phyloP scores from a whole-genome alignment of 2,113 vertebrate species.

The Anseranas semipalmata region DNA sequence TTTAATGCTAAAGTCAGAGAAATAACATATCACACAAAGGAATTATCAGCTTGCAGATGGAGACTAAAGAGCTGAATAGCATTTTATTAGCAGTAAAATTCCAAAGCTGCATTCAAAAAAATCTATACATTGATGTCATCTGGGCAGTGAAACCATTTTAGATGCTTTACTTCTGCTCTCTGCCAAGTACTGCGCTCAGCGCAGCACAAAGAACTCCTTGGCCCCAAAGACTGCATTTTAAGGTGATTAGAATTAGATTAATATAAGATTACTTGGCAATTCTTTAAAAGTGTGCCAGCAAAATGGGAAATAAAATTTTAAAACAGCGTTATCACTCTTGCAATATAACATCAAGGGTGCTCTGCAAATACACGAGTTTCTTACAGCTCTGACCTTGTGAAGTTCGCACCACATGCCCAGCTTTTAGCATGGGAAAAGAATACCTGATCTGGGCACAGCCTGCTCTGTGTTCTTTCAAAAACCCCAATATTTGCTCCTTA shows the following conservation, averaged over 20 bases:
- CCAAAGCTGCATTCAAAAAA: background rate
- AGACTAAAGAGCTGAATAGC: background rate
- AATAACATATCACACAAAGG: background rate
- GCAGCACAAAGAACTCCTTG: background rate
- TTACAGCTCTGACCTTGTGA: background rate
- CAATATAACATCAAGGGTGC: background rate
- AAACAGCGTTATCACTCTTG: background rate
- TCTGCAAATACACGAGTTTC: background rate
- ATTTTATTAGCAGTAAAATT: conserved; percentile 34
- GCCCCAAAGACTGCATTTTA: background rate
- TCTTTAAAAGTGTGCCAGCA: conserved; percentile 29
- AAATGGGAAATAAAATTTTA: conserved; percentile 36
- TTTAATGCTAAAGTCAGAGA: background rate
- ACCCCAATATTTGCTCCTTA: background rate
- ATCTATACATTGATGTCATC: conserved; percentile 10
- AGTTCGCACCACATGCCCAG: background rate
- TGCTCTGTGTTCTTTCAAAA: background rate
- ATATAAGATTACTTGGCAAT: conserved; percentile 29
- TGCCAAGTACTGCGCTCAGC: conserved; percentile 6
- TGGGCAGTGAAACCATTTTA: conserved; percentile 18
- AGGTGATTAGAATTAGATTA: conserved; percentile 48
- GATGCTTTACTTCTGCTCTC: background rate
- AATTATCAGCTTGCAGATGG: background rate
- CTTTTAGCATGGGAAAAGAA: background rate
- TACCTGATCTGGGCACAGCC: rapidly evolving